Evolutionary conservation across 2,797 vertebrate species (phyloP).

Genomic region (Bovichtus diacanthus): DNA sequence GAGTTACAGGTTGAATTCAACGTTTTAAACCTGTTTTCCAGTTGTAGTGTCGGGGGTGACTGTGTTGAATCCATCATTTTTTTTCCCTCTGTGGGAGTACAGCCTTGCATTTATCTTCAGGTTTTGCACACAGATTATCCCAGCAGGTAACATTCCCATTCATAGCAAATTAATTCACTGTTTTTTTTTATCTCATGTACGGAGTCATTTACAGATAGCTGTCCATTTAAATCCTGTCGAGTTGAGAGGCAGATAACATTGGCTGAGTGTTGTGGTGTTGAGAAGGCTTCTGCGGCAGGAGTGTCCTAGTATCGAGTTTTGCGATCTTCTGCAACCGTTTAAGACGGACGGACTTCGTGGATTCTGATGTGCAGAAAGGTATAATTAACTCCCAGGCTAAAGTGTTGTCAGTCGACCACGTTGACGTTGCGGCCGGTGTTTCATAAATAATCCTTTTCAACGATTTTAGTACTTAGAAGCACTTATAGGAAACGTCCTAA

Average conservation of each 20-base stretch:
- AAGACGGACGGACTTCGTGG: background rate
- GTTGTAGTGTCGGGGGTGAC: background rate
- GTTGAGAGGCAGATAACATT: background rate
- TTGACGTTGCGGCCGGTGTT: background rate
- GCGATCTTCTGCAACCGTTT: background rate
- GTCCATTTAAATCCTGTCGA: background rate
- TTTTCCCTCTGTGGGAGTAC: background rate
- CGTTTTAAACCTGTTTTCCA: background rate
- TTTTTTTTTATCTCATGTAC: too few relatives aligned
- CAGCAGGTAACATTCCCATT: background rate
- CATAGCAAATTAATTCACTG: background rate
- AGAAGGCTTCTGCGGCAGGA: background rate
- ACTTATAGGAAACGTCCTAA: background rate
- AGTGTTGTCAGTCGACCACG: too few relatives aligned
- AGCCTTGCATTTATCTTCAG: too few relatives aligned
- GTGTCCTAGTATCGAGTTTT: background rate
- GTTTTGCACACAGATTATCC: background rate
- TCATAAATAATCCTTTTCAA: background rate
- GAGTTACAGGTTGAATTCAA: too few relatives aligned
- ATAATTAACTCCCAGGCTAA: too few relatives aligned
- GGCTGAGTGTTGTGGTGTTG: background rate
- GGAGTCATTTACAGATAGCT: background rate
- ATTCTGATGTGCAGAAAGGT: background rate
- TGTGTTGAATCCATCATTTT: background rate
- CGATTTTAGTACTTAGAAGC: background rate